Evolutionary conservation across 2,888 invertebrate species (phyloP).

Genomic region (Actias luna): DNA sequence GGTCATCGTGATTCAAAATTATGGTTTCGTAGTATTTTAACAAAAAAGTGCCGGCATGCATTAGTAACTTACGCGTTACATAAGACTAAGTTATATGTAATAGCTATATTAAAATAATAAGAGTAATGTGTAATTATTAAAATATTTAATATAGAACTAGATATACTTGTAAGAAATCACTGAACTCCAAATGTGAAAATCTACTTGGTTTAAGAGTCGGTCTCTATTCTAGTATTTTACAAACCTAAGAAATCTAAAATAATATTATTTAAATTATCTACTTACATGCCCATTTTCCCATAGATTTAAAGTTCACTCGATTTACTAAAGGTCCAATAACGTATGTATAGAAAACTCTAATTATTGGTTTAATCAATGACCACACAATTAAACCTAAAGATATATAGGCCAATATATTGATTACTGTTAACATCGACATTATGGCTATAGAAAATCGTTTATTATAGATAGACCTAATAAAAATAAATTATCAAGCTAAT

Average conservation of each 20-base stretch:
- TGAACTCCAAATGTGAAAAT: too few relatives aligned
- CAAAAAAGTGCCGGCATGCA: not conserved
- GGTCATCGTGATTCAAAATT: not conserved
- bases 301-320: conserved; percentile 84
- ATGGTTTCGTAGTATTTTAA: not conserved
- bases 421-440: conserved; percentile 48
- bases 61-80: conserved; percentile 2
- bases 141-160: too few relatives aligned
- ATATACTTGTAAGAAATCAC: too few relatives aligned
- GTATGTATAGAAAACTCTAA: conserved; percentile 54
- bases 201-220: too few relatives aligned
- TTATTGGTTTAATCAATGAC: conserved; percentile 45
- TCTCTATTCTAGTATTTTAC: too few relatives aligned
- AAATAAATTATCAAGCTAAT: too few relatives aligned
- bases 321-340: conserved; percentile 81
- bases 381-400: conserved; percentile 55
- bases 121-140: too few relatives aligned
- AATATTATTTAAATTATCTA: conserved; percentile 32
- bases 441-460: conserved; percentile 26
- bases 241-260: conserved; percentile 12
- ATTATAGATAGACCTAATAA: conserved; percentile 30
- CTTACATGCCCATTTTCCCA: conserved; percentile 92
- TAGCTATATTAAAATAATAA: too few relatives aligned
- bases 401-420: conserved; percentile 76
- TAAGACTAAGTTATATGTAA: conserved; percentile 19